Percentiles rank a stretch among this genome's conserved stretches.
These are phyloP conservation scores for Romanomermis culicivorax DNA, from an alignment of 2,888 invertebrate genomes.

Conservation along the genomic window DNA sequence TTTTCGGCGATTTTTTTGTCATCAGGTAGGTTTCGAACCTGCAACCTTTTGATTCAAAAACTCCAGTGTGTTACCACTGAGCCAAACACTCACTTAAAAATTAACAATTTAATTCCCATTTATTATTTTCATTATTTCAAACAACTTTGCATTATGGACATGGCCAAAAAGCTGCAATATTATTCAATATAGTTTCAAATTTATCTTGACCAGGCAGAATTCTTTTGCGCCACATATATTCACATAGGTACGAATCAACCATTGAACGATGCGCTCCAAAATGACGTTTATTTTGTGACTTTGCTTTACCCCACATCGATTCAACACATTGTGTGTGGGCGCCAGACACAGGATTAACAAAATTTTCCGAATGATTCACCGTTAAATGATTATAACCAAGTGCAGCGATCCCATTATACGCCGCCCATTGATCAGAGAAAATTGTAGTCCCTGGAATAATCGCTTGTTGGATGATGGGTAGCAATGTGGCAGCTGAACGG, in stretches of 20 bases:
- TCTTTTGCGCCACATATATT: constrained; percentile 2
- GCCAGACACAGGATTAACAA: constrained; percentile 12
- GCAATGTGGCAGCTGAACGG: constrained; percentile 1
- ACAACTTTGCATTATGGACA: too few species aligned
- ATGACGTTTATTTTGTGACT: constrained; percentile 5
- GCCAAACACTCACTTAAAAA: too few species aligned
- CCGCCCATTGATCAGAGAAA: constrained; percentile 6
- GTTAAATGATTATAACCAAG: constrained; percentile 9
- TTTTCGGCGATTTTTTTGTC: too few species aligned
- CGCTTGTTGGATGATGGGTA: constrained; percentile 13
- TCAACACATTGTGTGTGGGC: constrained; percentile 11
- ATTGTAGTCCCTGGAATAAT: constrained; percentile 15
- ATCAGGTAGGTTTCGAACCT: too few species aligned
- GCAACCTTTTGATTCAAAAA: too few species aligned
- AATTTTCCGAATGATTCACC: constrained; percentile 12
- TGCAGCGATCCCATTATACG: neutral
- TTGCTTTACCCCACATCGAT: constrained; percentile 10
- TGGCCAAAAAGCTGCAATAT: neutral
- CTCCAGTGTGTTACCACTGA: too few species aligned
- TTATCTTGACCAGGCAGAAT: neutral
- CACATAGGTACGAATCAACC: constrained; percentile 5
- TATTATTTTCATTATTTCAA: too few species aligned
- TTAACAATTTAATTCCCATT: too few species aligned
- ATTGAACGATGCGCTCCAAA: constrained; percentile 1
- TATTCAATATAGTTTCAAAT: neutral